Evolutionary conservation across 2,888 invertebrate species (phyloP), one percentile per base, ranked within the genome.

Genomic region (Zhuqinia jingwanae): DNA sequence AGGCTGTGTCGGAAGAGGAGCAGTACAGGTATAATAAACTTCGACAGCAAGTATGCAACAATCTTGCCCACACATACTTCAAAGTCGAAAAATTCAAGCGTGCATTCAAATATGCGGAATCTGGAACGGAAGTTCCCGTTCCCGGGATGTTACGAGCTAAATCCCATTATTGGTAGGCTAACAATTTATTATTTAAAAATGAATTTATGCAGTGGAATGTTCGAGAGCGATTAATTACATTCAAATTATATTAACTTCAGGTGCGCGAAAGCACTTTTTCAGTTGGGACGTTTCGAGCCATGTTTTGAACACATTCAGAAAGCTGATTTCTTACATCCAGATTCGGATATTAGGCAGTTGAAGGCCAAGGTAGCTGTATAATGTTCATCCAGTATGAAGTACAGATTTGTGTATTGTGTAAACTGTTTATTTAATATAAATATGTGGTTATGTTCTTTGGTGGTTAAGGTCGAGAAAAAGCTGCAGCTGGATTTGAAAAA

Each of bases 31-130:
- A 68, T 22, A 3, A 22, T 0, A 45, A 77, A 17, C 15, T 83
- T 11, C 15, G 50, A 8, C 17, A 50, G 0, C 42, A 96, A 22
- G 94, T 94, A 50, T 93, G 95, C 20, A 0, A 95, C 10, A 97
- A 97, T 93, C 92, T 96, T 60, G 95, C 95, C 8, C 92, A 96
- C 47, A 95, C 95, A 91, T 95, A 95, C 89, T 95, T 95, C 87
- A 94, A 94, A 91, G 91, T 94, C 0, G 94, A 94, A 53, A 93
- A 94, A 88, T 95, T 95, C 0, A 92, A 94, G 6, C 94, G 94
- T 90, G 95, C 95, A 36, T 96, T 96, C 87, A 92, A 92, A 25
- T 80, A 42, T 2, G 93, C 94, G 91, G 95, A 95, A 90, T 95
- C 95, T 91, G 92, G 92, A 77, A 93, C 94, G 11, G 91, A 92